phyloP scores from a whole-genome alignment of 2,888 invertebrate species.

The Polia nebulosa region DNA sequence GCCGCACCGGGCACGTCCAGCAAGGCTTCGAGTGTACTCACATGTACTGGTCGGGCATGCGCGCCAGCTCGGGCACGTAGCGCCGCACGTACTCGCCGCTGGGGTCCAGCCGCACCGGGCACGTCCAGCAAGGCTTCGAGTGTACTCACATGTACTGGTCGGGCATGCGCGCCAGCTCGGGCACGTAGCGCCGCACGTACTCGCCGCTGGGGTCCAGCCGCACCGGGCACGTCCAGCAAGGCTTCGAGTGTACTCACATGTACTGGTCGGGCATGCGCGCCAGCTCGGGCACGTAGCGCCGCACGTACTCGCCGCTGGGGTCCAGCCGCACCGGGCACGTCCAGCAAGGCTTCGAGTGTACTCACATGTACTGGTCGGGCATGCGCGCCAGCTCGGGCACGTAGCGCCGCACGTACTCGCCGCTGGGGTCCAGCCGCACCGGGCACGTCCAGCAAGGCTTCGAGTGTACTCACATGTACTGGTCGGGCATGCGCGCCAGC shows the following conservation, averaged over 20 bases:
- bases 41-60: conserved; percentile 92
- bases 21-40: too few relatives aligned
- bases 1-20: too few relatives aligned
- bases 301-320: conserved; percentile 93
- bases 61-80: conserved; percentile 92
- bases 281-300: conserved; percentile 93
- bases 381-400: conserved; percentile 92
- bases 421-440: conserved; percentile 92
- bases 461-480: too few relatives aligned
- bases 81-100: conserved; percentile 93
- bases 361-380: conserved; percentile 92
- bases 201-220: conserved; percentile 92
- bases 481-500: too few relatives aligned
- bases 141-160: conserved; percentile 68
- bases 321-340: conserved; percentile 88
- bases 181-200: conserved; percentile 93
- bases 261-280: conserved; percentile 91
- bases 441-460: too few relatives aligned
- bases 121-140: too few relatives aligned
- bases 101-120: conserved; percentile 92
- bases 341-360: too few relatives aligned
- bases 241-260: conserved; percentile 85
- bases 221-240: conserved; percentile 90
- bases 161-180: conserved; percentile 92
- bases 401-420: conserved; percentile 93